Evolutionary conservation across 64 coral and sea anemone genomes (phyloP), one percentile per base, ranked within the genome.

Genomic region (Dendronephthya gigantea): DNA sequence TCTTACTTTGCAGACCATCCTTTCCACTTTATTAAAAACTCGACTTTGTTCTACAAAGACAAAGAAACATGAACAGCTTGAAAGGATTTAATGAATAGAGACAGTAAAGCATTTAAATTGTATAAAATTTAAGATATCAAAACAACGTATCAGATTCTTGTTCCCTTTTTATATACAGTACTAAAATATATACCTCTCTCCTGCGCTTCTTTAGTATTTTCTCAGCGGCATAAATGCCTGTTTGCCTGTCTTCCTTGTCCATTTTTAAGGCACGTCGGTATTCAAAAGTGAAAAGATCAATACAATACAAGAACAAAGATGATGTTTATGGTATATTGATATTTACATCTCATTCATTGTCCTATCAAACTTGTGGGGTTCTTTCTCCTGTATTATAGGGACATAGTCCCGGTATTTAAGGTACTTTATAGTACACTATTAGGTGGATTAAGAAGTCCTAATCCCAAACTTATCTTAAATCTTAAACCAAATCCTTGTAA

Each of bases 1-100:
- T 43, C 86, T 88, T 83, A 92, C 91, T 86, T 92, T 22, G 83
- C 86, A 14, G 91, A 92, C 48, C 88, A 92, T 35, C 88, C 91
- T 69, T 93, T 93, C 91, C 91, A 93, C 74, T 93, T 93, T 65
- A 93, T 93, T 22, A 93, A 89, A 68, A 89, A 93, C 74, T 87
- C 87, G 30, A 93, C 84, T 93, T 93, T 93, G 7, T 88, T 88
- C 91, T 93, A 25, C 35, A 86, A 89, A 79, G 72, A 79, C 72
- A 34, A 79, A 79, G 32, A 19, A 33, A 34, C 2, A 33, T 34
- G 25, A 75, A 34, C 36, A 36, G 30, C 29, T 14, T 79, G 2
- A 79, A 36, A 0, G 28, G 29, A 22, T 30, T 35, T 25, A 82
- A 85, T 16, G 25, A 19, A 69, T 29, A 48, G 19, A 68, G 75